phyloP scores from a whole-genome alignment of 2,113 vertebrate genomes.

The Ranitomeya imitator region DNA sequence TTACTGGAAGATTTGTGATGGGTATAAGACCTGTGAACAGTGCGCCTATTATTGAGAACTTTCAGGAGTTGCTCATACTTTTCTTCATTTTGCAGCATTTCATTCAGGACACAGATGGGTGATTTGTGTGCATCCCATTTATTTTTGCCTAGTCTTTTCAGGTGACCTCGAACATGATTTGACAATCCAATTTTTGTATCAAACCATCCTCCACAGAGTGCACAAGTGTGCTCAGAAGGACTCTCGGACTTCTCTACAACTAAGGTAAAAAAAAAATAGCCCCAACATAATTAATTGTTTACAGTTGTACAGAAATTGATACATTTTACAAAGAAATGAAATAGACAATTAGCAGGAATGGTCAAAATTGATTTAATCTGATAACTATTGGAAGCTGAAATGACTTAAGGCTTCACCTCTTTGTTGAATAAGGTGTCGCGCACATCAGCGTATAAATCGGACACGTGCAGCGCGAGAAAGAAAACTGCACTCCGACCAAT shows the following conservation, averaged over 20 bases:
- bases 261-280: constrained; percentile 56
- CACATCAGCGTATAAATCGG: too few species aligned
- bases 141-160: constrained; percentile 88
- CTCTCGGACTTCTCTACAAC: constrained; percentile 84
- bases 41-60: constrained; percentile 84
- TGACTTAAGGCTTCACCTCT: too few species aligned
- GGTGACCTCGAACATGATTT: constrained; percentile 92
- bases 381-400: too few species aligned
- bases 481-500: too few species aligned
- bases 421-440: too few species aligned
- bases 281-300: too few species aligned
- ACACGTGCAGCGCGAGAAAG: too few species aligned
- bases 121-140: constrained; percentile 86
- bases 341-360: too few species aligned
- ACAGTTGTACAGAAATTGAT: too few species aligned
- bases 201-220: constrained; percentile 89
- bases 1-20: constrained; percentile 81
- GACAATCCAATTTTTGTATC: constrained; percentile 94
- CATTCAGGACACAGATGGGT: constrained; percentile 85
- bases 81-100: constrained; percentile 88
- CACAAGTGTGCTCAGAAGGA: constrained; percentile 85
- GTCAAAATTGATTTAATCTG: too few species aligned
- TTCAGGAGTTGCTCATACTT: constrained; percentile 86
- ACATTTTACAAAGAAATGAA: too few species aligned
- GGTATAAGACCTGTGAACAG: constrained; percentile 77